These are phyloP conservation scores for Lymantria dispar DNA, from an alignment of 2,888 invertebrate species.

Conservation along the genomic window DNA sequence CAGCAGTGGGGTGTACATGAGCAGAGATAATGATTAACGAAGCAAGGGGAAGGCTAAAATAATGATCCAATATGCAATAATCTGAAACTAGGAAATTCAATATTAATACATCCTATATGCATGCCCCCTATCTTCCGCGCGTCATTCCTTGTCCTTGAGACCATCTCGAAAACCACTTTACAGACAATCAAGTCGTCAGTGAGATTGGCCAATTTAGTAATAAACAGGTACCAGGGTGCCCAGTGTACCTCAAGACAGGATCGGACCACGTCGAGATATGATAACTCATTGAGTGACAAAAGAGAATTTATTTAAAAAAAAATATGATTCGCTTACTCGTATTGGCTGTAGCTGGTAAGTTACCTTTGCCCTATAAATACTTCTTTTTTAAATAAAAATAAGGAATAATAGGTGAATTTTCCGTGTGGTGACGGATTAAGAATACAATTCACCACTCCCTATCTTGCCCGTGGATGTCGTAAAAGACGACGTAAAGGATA, in stretches of 20 bases:
- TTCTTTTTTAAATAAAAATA: too few relatives aligned
- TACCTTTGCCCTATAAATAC: background rate
- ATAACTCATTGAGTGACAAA: constrained; percentile 25
- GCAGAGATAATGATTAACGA: too few relatives aligned
- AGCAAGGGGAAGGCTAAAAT: too few relatives aligned
- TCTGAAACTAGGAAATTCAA: background rate
- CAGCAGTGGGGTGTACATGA: too few relatives aligned
- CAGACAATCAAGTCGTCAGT: constrained; percentile 49
- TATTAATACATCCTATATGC: constrained; percentile 5
- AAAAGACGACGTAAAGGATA: too few relatives aligned
- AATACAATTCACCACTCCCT: too few relatives aligned
- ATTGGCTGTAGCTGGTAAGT: constrained; percentile 35
- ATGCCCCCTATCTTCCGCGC: constrained; percentile 22
- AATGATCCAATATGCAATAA: too few relatives aligned
- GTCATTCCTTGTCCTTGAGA: constrained; percentile 59
- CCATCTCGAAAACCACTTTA: constrained; percentile 53
- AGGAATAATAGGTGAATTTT: too few relatives aligned
- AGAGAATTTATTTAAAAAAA: constrained; percentile 3
- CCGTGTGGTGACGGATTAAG: too few relatives aligned
- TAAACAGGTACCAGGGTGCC: constrained; percentile 48
- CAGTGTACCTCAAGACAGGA: constrained; percentile 30
- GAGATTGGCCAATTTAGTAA: constrained; percentile 72
- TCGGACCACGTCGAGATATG: constrained; percentile 25
- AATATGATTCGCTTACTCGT: constrained; percentile 31
- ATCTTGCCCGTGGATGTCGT: too few relatives aligned